Evolutionary conservation across 2,113 vertebrate genomes (phyloP).

Genomic region (Chamaetylas fuelleborni): DNA sequence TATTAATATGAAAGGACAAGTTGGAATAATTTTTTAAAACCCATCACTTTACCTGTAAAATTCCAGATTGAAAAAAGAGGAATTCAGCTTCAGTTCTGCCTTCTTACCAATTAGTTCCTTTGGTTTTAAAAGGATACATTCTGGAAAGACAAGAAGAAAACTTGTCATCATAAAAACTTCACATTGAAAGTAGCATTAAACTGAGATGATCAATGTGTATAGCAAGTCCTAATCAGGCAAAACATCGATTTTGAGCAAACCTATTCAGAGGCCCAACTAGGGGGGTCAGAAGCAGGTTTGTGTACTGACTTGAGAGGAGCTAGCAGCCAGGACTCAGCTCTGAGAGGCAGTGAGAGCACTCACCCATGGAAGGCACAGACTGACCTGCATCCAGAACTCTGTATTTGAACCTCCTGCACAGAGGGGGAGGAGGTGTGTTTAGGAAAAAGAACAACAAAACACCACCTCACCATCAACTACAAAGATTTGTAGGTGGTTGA

Average conservation of each 20-base stretch:
- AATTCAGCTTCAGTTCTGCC: slow-evolving; percentile 79
- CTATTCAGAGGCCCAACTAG: neutral
- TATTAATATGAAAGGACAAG: neutral
- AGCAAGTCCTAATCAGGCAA: neutral
- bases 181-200: neutral
- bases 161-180: neutral
- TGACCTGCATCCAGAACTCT: neutral
- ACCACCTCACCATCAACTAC: neutral
- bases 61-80: slow-evolving; percentile 87
- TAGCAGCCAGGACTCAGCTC: neutral
- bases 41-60: slow-evolving; percentile 85
- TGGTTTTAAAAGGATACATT: slow-evolving; percentile 81
- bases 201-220: neutral
- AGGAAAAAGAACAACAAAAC: neutral
- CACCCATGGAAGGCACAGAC: neutral
- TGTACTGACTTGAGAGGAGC: neutral
- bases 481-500: neutral
- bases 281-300: neutral
- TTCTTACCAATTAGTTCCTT: slow-evolving; percentile 36
- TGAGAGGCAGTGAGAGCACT: neutral
- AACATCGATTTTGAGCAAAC: neutral
- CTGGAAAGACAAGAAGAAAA: slow-evolving; percentile 63
- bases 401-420: neutral
- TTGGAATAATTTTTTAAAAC: neutral
- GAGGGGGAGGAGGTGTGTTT: neutral